A percentile compares a stretch with the other conserved stretches of the same genome.
Conservation (phyloP, 2,797 vertebrate species). For the Rhynchotus rufescens region DNA sequence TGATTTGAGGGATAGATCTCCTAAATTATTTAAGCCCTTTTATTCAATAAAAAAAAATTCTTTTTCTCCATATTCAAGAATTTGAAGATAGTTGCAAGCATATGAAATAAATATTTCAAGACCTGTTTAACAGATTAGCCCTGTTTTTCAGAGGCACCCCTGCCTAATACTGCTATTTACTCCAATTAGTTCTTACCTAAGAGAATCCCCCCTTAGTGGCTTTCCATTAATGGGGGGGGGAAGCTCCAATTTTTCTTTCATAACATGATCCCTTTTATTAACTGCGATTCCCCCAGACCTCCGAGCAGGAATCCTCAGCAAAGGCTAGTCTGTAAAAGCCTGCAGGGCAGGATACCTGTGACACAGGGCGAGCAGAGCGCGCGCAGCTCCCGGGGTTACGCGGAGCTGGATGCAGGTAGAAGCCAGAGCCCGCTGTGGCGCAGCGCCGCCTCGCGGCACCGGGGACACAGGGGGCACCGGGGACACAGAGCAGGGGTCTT, state of each 20-base stretch:
- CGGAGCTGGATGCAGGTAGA: neutral
- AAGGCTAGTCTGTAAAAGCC: neutral
- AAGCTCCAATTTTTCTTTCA: neutral
- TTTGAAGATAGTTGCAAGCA: neutral
- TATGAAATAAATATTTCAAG: neutral
- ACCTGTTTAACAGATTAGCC: neutral
- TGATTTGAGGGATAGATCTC: neutral
- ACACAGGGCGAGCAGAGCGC: neutral
- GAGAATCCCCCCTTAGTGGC: neutral
- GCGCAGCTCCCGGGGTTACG: neutral
- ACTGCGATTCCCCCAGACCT: neutral
- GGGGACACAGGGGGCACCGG: no score
- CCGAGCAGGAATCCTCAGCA: neutral
- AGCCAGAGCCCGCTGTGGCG: neutral
- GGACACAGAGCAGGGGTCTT: neutral
- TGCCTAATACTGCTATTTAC: neutral
- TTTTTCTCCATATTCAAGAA: neutral
- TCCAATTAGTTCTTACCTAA: neutral
- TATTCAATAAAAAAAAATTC: neutral
- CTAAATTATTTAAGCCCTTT: neutral
- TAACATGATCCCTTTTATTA: neutral
- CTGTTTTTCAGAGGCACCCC: neutral
- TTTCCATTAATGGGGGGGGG: neutral
- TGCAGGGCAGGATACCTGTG: neutral
- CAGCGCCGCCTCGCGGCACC: neutral